phyloP scores from a whole-genome alignment of 2,888 invertebrate species.

The Morpho helenor region DNA sequence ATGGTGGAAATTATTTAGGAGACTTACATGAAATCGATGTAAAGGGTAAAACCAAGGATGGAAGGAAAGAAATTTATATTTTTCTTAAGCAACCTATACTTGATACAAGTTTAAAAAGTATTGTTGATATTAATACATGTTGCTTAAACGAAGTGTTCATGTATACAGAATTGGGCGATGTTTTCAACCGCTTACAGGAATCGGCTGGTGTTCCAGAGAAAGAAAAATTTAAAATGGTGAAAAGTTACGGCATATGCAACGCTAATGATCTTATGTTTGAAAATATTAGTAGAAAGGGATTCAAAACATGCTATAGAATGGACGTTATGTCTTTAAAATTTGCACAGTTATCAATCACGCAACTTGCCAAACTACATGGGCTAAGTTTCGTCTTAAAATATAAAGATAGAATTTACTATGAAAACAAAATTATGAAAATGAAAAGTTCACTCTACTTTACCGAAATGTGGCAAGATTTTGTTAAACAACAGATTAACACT shows the following conservation, averaged over 20 bases:
- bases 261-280: constrained; percentile 44
- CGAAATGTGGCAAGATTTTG: constrained; percentile 32
- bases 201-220: constrained; percentile 35
- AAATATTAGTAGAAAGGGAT: constrained; percentile 41
- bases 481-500: constrained; percentile 30
- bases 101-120: constrained; percentile 24
- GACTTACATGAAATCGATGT: constrained; percentile 41
- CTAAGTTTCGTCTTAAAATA: constrained; percentile 34
- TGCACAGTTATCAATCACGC: constrained; percentile 31
- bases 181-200: constrained; percentile 35
- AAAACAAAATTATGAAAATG: constrained; percentile 32
- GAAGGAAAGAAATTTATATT: constrained; percentile 40
- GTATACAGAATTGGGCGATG: constrained; percentile 35
- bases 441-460: constrained; percentile 27
- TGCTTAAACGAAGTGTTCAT: constrained; percentile 40
- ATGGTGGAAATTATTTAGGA: constrained; percentile 48
- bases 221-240: constrained; percentile 37
- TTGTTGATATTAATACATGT: constrained; percentile 31
- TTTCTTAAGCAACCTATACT: constrained; percentile 42
- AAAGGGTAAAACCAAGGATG: constrained; percentile 39
- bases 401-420: constrained; percentile 28
- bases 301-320: constrained; percentile 30
- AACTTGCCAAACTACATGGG: constrained; percentile 38
- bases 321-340: constrained; percentile 33
- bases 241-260: constrained; percentile 37